phyloP scores from a whole-genome alignment of 2,888 invertebrate species.

The Parascotia fuliginaria region DNA sequence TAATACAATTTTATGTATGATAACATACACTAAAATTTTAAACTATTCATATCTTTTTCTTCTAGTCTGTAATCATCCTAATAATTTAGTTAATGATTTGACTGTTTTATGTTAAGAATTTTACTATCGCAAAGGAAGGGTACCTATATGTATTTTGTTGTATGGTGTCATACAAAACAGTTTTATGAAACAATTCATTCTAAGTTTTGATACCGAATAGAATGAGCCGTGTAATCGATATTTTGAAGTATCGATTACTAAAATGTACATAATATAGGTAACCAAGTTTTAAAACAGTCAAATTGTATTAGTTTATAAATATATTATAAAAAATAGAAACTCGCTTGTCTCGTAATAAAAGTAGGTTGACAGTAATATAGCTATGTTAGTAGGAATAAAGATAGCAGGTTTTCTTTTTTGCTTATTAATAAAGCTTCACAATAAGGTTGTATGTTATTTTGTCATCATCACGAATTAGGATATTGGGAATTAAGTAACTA shows the following conservation, averaged over 20 bases:
- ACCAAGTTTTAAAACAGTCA: slow-evolving; percentile 30
- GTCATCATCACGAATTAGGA: slow-evolving; percentile 22
- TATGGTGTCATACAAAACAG: no score
- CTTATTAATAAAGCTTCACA: slow-evolving; percentile 69
- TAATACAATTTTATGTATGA: slow-evolving; percentile 47
- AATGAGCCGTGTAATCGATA: no score
- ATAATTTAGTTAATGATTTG: slow-evolving; percentile 40
- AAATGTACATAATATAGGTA: no score
- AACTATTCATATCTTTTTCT: slow-evolving; percentile 48
- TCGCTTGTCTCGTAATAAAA: slow-evolving; percentile 52
- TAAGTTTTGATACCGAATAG: no score
- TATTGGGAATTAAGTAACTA: no score
- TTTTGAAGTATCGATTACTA: no score
- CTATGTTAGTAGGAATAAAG: slow-evolving; percentile 22
- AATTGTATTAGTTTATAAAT: slow-evolving; percentile 18
- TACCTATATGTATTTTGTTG: no score
- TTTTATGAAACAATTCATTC: no score
- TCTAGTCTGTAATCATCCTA: slow-evolving; percentile 60
- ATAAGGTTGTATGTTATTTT: slow-evolving; percentile 70
- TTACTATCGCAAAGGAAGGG: no score
- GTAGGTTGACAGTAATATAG: slow-evolving; percentile 51
- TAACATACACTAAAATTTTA: slow-evolving; percentile 44
- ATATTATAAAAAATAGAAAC: slow-evolving; percentile 53
- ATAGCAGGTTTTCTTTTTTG: slow-evolving; percentile 51
- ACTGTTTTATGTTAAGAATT: slow-evolving; percentile 22